These are phyloP conservation scores for Oxyteleia sp. DNA, from an alignment of 2,888 invertebrate genomes.

Conservation along the genomic window DNA sequence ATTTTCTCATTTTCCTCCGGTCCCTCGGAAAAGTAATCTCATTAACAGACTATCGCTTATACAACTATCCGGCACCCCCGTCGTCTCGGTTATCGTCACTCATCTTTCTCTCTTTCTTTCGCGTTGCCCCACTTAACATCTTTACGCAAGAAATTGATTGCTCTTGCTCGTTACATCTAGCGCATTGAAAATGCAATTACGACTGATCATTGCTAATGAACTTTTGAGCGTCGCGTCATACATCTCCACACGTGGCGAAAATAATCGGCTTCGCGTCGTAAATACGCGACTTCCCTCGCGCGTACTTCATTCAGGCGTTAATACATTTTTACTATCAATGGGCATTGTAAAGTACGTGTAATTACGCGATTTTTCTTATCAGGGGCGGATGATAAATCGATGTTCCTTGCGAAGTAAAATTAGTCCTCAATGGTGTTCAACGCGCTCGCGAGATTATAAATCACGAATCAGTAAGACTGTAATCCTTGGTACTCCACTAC, in stretches of 20 bases:
- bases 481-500: slow-evolving; percentile 31
- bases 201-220: slow-evolving; percentile 65
- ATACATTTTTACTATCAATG: slow-evolving; percentile 21
- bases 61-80: slow-evolving; percentile 60
- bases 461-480: slow-evolving; percentile 51
- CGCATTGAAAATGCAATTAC: slow-evolving; percentile 54
- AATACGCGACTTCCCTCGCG: not conserved
- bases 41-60: slow-evolving; percentile 80
- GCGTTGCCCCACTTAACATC: slow-evolving; percentile 57
- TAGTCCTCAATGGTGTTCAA: slow-evolving; percentile 50
- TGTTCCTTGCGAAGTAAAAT: slow-evolving; percentile 38
- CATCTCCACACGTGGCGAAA: slow-evolving; percentile 8
- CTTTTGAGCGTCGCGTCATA: slow-evolving; percentile 33
- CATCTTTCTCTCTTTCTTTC: slow-evolving; percentile 58
- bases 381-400: slow-evolving; percentile 48
- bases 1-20: slow-evolving; percentile 83
- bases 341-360: slow-evolving; percentile 42
- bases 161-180: slow-evolving; percentile 39
- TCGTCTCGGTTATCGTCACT: slow-evolving; percentile 58
- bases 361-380: slow-evolving; percentile 48
- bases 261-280: not conserved
- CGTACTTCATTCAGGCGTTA: not conserved
- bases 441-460: slow-evolving; percentile 58
- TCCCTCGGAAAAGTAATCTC: slow-evolving; percentile 82
- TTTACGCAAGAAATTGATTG: slow-evolving; percentile 69